Conservation (phyloP, 2,888 invertebrate genomes). For the Myopa testacea region DNA sequence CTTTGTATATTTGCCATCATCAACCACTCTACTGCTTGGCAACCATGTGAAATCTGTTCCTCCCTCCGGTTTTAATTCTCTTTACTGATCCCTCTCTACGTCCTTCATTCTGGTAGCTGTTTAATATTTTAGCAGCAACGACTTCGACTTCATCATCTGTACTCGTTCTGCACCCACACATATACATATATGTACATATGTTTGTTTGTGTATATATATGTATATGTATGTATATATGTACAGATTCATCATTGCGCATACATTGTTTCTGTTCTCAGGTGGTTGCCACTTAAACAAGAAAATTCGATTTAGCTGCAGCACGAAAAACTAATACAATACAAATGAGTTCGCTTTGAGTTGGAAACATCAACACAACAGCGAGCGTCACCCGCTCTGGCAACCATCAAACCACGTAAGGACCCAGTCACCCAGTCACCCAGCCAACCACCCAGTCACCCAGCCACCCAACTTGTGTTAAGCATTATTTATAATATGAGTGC, state of each 20-base stretch:
- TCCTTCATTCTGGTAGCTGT: not conserved
- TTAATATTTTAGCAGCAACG: slow-evolving; percentile 27
- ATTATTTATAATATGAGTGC: slow-evolving; percentile 27
- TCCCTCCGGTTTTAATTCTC: too few relatives aligned
- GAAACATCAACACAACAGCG: not conserved
- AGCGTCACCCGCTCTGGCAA: not conserved
- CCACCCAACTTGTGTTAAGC: not conserved
- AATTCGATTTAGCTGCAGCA: slow-evolving; percentile 34
- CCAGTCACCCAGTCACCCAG: not conserved
- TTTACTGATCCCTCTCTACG: not conserved
- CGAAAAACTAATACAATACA: slow-evolving; percentile 16
- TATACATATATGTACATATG: not conserved
- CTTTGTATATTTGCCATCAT: too few relatives aligned
- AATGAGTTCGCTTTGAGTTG: slow-evolving; percentile 1
- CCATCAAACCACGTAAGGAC: not conserved
- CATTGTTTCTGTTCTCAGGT: slow-evolving; percentile 22
- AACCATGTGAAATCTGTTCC: not conserved
- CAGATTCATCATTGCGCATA: not conserved
- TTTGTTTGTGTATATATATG: not conserved
- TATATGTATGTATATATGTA: not conserved
- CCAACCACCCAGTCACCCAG: not conserved
- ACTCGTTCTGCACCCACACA: not conserved
- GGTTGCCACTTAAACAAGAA: slow-evolving; percentile 32
- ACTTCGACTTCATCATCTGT: slow-evolving; percentile 13
- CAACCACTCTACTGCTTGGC: too few relatives aligned